Conservation (phyloP, 2,797 vertebrate species). For the Argentina silus region DNA sequence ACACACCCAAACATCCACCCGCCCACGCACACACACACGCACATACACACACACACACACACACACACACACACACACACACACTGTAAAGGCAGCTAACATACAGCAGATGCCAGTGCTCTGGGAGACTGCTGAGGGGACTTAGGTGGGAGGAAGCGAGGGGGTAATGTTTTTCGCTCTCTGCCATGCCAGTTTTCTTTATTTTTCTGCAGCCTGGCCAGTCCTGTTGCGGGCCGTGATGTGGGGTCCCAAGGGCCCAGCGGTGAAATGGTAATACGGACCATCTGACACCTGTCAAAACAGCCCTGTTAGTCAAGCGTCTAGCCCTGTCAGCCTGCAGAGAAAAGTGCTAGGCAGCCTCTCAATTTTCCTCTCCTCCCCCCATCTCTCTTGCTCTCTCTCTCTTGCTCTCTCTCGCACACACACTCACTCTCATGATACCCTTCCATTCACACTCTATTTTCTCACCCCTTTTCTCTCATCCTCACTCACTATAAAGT, state of each 20-base stretch:
- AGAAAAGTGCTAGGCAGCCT: constrained; percentile 73
- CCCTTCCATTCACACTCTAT: no score
- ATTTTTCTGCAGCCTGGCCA: constrained; percentile 69
- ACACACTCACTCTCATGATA: background rate
- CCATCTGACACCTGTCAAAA: constrained; percentile 88
- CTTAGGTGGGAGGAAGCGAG: constrained; percentile 63
- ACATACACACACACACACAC: constrained; percentile 13
- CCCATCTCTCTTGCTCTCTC: background rate
- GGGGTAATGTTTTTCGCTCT: constrained; percentile 62
- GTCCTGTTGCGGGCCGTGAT: constrained; percentile 75
- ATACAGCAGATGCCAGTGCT: constrained; percentile 63
- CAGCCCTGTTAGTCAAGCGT: constrained; percentile 81
- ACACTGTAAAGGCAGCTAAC: constrained; percentile 42
- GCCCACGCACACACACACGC: constrained; percentile 19
- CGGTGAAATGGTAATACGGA: constrained; percentile 81
- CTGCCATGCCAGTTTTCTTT: constrained; percentile 70
- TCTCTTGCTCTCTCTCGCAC: background rate
- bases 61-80: constrained; percentile 10
- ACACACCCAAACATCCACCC: constrained; percentile 25
- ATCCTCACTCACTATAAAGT: background rate
- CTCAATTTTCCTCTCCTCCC: constrained; percentile 57
- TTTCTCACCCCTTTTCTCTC: background rate
- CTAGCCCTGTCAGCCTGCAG: constrained; percentile 76
- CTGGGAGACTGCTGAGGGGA: constrained; percentile 53
- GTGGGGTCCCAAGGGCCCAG: constrained; percentile 74